phyloP scores from a whole-genome alignment of 2,113 vertebrate genomes.

The Poecilia latipinna region DNA sequence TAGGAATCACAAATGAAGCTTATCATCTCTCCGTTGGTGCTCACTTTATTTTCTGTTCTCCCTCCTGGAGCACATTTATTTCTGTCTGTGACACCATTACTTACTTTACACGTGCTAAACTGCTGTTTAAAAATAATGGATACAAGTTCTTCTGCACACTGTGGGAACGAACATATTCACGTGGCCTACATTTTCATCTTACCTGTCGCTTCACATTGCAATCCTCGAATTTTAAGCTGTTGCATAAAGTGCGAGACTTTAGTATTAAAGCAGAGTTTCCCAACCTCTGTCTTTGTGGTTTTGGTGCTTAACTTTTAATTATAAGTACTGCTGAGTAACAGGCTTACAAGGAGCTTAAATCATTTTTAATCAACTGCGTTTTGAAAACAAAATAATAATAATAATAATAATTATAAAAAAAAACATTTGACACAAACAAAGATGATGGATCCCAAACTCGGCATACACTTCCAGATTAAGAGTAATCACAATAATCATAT shows the following conservation, averaged over 20 bases:
- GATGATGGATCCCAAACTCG: too few species aligned
- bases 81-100: slow-evolving; percentile 9
- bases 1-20: slow-evolving; percentile 46
- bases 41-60: slow-evolving; percentile 21
- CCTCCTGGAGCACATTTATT: slow-evolving; percentile 10
- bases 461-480: too few species aligned
- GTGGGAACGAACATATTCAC: neutral
- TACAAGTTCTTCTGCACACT: neutral
- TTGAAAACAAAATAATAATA: too few species aligned
- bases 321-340: too few species aligned
- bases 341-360: too few species aligned
- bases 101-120: slow-evolving; percentile 23
- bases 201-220: neutral
- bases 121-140: neutral
- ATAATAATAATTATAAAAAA: too few species aligned
- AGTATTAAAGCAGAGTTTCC: neutral
- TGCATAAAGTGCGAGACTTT: neutral
- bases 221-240: neutral
- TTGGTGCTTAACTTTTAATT: too few species aligned
- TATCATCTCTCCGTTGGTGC: slow-evolving; percentile 6
- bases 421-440: too few species aligned
- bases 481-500: too few species aligned
- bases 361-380: too few species aligned
- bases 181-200: too few species aligned
- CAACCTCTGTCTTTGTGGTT: neutral